Conservation (phyloP, 2,888 invertebrate species). For the Cephus spinipes region DNA sequence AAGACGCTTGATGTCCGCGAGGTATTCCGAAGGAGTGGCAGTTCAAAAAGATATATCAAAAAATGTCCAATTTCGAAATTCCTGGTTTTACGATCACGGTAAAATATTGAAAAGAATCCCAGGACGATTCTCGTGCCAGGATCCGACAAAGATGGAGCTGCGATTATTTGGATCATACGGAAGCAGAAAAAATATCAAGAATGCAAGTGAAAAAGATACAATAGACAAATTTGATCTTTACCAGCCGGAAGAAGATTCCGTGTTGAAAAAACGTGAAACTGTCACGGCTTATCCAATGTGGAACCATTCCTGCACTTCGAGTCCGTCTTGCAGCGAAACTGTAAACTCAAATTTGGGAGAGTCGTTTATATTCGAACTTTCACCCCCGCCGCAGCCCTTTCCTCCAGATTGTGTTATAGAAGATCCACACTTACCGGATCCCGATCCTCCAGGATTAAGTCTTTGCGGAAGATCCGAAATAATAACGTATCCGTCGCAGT, state of each 20-base stretch:
- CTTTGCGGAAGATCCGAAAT: background rate
- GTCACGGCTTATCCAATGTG: slow-evolving; percentile 4
- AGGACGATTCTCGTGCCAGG: background rate
- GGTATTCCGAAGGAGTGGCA: background rate
- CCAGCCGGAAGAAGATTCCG: background rate
- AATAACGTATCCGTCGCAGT: background rate
- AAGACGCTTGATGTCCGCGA: background rate
- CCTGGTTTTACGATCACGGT: background rate
- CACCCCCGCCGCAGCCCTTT: background rate
- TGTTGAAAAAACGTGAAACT: background rate
- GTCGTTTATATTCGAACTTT: background rate
- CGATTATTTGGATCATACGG: background rate
- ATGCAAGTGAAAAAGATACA: too few species aligned
- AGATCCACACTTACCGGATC: background rate
- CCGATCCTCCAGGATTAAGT: background rate
- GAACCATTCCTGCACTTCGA: background rate
- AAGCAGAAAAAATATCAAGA: background rate
- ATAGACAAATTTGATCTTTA: background rate
- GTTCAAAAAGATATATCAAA: background rate
- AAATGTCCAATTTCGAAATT: background rate
- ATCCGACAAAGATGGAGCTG: background rate
- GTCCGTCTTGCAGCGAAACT: background rate
- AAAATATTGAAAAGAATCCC: background rate
- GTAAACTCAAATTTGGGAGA: background rate
- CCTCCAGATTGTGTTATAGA: background rate